Evolutionary conservation across 2,113 vertebrate genomes (phyloP), one percentile per base, ranked within the genome.

Genomic region (Typhlomys cinereus): DNA sequence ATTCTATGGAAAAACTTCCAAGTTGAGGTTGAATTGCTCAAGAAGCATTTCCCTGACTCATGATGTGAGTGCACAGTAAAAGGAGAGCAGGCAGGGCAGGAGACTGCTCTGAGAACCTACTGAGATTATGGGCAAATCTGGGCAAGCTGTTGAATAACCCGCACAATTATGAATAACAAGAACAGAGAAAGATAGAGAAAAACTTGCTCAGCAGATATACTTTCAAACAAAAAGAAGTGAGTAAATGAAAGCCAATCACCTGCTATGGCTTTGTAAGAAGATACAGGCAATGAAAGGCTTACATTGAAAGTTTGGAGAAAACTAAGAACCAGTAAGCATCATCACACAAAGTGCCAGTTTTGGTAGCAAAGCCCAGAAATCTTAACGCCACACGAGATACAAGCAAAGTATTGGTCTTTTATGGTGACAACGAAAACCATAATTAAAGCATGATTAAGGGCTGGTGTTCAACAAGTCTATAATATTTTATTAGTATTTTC

Each of bases 401-500:
- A 76, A 57, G 17, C 48, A 57, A 81, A 88, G 18, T 83, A 61
- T 50, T 74, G n/a, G 71, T 34, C 36, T 91, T 86, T 94, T 61
- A 76, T 1, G 81, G 46, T 21, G 62, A 73, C n/a, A 94, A 78
- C 61, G 46, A 85, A 81, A 94, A 78, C 27, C 69, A 46, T 25
- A 52, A 80, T 39, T 94, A 59, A 70, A 59, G 46, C 31, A 80
- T 57, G 36, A 64, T 71, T 79, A 94, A 93, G 84, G 70, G 50
- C n/a, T 96, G 57, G 75, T 83, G 31, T 44, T 81, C 92, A 93
- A 61, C 34, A 67, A 88, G 36, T 61, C 25, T 59, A 76, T 3
- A 52, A 14, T 75, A 88, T 61, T 94, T 54, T 48, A 75, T 8
- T 86, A 36, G 25, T 36, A 93, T 90, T 82, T 90, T 90, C 83